These are phyloP conservation scores for Lasioglossum morio DNA, from an alignment of 2,888 invertebrate genomes.

Conservation along the genomic window DNA sequence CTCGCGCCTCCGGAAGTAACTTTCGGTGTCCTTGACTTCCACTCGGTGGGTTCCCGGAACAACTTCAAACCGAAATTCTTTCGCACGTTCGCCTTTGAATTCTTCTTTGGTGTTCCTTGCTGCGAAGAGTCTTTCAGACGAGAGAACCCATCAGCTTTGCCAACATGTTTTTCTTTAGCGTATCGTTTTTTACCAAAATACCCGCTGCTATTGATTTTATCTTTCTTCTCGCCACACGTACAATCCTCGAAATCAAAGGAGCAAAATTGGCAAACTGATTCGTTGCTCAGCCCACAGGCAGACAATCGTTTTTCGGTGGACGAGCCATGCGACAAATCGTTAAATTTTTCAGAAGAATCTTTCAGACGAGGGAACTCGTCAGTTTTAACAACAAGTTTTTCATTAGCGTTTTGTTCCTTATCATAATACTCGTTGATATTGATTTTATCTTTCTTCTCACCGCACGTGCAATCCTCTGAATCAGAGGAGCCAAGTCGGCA, in stretches of 20 bases:
- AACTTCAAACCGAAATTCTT: slow-evolving; percentile 75
- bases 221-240: background rate
- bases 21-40: slow-evolving; percentile 55
- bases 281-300: background rate
- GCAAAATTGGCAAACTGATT: background rate
- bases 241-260: background rate
- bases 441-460: background rate
- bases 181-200: background rate
- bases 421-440: no score
- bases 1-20: slow-evolving; percentile 10
- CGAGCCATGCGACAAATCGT: background rate
- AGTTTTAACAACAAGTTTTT: background rate
- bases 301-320: slow-evolving; percentile 5
- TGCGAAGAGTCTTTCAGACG: background rate
- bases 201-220: background rate
- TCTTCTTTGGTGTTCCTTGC: background rate
- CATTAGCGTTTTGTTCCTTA: background rate
- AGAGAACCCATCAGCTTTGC: background rate
- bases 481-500: background rate
- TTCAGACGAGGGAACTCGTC: no score
- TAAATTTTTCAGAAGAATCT: slow-evolving; percentile 23
- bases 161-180: background rate
- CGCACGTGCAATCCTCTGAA: background rate
- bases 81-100: slow-evolving; percentile 54
- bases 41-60: slow-evolving; percentile 61